These are phyloP conservation scores for Phasia obesa DNA, from an alignment of 2,888 invertebrate genomes.

Conservation along the genomic window DNA sequence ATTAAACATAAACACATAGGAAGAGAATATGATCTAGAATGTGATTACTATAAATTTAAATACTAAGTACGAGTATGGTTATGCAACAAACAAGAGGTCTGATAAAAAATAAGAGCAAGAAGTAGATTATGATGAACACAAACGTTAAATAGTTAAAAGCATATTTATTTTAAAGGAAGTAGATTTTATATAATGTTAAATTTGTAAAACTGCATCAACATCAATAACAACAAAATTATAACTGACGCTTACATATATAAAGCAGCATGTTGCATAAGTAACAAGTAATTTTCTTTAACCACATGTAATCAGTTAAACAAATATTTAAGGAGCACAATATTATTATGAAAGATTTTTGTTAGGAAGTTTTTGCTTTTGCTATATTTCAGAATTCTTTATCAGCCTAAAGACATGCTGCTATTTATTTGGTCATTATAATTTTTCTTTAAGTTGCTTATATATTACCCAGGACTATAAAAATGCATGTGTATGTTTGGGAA, in stretches of 20 bases:
- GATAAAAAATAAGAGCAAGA: slow-evolving; percentile 19
- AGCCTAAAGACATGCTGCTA: slow-evolving; percentile 52
- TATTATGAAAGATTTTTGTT: slow-evolving; percentile 31
- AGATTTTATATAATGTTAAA: background rate
- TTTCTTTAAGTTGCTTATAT: slow-evolving; percentile 16
- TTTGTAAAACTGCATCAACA: too few relatives aligned
- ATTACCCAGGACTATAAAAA: too few relatives aligned
- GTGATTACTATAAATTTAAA: background rate
- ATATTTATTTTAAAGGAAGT: background rate
- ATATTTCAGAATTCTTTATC: slow-evolving; percentile 29
- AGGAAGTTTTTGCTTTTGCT: slow-evolving; percentile 28
- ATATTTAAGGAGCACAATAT: slow-evolving; percentile 53
- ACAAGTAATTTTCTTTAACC: background rate
- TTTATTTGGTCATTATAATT: slow-evolving; percentile 23
- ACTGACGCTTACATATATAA: slow-evolving; percentile 28
- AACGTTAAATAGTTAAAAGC: slow-evolving; percentile 11
- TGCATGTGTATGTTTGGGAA: too few relatives aligned
- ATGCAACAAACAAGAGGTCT: slow-evolving; percentile 11
- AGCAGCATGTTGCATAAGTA: slow-evolving; percentile 40
- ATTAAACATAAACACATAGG: slow-evolving; percentile 60
- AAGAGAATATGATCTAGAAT: background rate
- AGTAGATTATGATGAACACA: slow-evolving; percentile 35
- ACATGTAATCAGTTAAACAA: slow-evolving; percentile 63
- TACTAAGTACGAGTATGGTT: background rate
- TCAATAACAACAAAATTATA: slow-evolving; percentile 6